These are phyloP conservation scores for Sebastes vulpes DNA, from an alignment of 2,797 vertebrate genomes.

Conservation along the genomic window DNA sequence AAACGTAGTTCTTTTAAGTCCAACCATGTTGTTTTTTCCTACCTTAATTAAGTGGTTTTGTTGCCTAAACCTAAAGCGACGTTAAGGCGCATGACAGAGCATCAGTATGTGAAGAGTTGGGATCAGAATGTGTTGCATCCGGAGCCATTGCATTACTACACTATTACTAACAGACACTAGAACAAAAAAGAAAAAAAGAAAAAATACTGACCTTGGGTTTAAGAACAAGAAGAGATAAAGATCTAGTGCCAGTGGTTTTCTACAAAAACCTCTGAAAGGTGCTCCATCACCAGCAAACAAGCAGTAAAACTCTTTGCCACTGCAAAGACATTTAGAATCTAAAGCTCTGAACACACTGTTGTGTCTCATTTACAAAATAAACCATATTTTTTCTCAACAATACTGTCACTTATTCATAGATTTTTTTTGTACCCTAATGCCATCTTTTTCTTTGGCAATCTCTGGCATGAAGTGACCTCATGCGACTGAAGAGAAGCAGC, in stretches of 20 bases:
- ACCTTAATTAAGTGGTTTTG: too few species aligned
- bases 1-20: too few species aligned
- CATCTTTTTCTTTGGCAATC: neutral
- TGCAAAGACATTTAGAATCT: neutral
- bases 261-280: neutral
- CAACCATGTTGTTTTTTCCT: too few species aligned
- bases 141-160: neutral
- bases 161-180: neutral
- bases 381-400: neutral
- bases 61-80: too few species aligned
- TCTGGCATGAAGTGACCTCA: neutral
- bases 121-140: neutral
- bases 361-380: neutral
- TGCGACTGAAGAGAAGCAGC: neutral
- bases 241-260: neutral
- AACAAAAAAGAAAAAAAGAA: neutral
- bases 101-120: neutral
- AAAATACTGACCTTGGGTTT: neutral
- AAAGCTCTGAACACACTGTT: neutral
- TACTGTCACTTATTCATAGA: neutral
- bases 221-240: neutral
- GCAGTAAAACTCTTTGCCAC: neutral
- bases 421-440: neutral
- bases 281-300: constrained; percentile 10
- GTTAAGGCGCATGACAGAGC: too few species aligned